Percentiles rank a stretch among this genome's conserved stretches.
Evolutionary conservation across 2,113 vertebrate genomes (phyloP).

Genomic region (Halcyon malimbica): DNA sequence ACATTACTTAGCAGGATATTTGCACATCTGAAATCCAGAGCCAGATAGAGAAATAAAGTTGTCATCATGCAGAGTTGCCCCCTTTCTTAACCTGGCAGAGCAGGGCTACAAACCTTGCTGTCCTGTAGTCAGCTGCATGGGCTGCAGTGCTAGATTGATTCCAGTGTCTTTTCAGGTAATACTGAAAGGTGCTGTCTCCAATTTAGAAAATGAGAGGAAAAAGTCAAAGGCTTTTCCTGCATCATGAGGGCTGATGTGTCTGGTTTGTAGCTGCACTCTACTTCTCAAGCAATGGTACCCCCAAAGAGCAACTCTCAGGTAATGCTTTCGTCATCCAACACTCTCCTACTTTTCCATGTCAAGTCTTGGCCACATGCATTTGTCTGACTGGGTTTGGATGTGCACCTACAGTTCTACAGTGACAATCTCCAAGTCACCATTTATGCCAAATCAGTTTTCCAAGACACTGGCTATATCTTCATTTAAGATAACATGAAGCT

Average conservation of each 20-base stretch:
- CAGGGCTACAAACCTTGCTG: background rate
- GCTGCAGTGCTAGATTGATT: background rate
- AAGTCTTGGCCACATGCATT: conserved; percentile 31
- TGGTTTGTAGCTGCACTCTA: conserved; percentile 35
- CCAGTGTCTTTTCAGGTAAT: background rate
- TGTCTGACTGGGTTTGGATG: conserved; percentile 45
- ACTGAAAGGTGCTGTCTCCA: background rate
- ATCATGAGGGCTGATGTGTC: background rate
- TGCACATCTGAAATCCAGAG: background rate
- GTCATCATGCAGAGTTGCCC: background rate
- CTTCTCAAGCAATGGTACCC: conserved; percentile 51
- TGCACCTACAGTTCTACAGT: conserved; percentile 38
- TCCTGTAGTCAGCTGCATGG: background rate
- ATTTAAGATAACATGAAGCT: background rate
- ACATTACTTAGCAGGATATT: background rate
- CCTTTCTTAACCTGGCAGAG: background rate
- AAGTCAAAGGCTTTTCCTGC: background rate
- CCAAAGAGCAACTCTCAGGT: conserved; percentile 47
- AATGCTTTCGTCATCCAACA: conserved; percentile 50
- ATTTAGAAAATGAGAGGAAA: background rate
- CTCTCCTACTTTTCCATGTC: conserved; percentile 50
- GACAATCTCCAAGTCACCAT: conserved; percentile 25
- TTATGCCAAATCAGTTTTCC: background rate
- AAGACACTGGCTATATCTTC: background rate
- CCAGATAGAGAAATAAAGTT: background rate